Evolutionary conservation across 1,140 invertebrate genomes (phyloP).

Genomic region (Pectinophora gossypiella): DNA sequence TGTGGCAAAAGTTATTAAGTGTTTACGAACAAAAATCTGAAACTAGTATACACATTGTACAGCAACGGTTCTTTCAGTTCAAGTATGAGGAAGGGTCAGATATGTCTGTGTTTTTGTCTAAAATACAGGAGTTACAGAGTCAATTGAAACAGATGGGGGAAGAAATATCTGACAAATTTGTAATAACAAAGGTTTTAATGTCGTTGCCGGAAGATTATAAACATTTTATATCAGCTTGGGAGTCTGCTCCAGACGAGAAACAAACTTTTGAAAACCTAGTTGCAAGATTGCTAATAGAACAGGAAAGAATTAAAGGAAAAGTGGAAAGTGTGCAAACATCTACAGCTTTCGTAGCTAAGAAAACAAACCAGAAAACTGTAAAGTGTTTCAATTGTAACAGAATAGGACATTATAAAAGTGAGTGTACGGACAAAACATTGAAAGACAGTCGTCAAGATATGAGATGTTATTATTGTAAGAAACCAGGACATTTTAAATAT

Average conservation of each 20-base stretch:
- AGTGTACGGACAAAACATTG: too few species aligned
- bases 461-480: conserved; percentile 30
- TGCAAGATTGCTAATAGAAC: conserved; percentile 38
- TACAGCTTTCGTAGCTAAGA: conserved; percentile 19
- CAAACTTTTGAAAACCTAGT: conserved; percentile 37
- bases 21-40: conserved; percentile 2
- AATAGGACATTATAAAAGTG: conserved; percentile 26
- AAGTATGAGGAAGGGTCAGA: conserved; percentile 2
- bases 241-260: conserved; percentile 26
- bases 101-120: conserved; percentile 24
- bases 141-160: conserved; percentile 32
- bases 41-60: neutral
- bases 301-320: conserved; percentile 32
- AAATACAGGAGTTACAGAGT: conserved; percentile 28
- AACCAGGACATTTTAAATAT: conserved; percentile 26
- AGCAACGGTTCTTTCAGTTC: neutral
- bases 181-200: conserved; percentile 41
- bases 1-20: too few species aligned
- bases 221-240: conserved; percentile 28
- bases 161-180: conserved; percentile 27
- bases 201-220: conserved; percentile 32
- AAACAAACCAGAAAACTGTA: conserved; percentile 11
- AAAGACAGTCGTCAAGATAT: too few species aligned
- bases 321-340: conserved; percentile 5
- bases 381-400: conserved; percentile 32